Evolutionary conservation across 2,888 invertebrate genomes (phyloP).

Genomic region (Orthonevra nobilis): DNA sequence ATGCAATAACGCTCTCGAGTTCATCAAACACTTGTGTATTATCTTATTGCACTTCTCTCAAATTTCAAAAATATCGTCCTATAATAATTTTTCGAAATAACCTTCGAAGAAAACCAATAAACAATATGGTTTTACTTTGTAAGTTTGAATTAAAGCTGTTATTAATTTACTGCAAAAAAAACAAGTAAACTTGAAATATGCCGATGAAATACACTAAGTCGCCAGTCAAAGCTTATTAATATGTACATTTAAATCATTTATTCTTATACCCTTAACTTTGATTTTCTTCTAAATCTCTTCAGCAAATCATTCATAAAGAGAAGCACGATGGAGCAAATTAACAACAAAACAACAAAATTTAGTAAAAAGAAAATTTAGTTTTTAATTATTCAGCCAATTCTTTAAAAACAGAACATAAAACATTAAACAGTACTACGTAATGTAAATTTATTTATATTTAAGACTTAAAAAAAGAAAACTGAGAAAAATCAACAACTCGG

Average conservation of each 20-base stretch:
- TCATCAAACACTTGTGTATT: no score
- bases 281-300: conserved; percentile 22
- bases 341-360: conserved; percentile 40
- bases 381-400: conserved; percentile 50
- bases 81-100: no score
- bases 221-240: no score
- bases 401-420: conserved; percentile 33
- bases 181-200: conserved; percentile 48
- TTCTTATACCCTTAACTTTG: not conserved
- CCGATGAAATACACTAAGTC: conserved; percentile 12
- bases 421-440: conserved; percentile 61
- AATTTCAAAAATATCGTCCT: no score
- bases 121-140: no score
- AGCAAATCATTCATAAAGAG: conserved; percentile 67
- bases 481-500: conserved; percentile 26
- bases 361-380: conserved; percentile 60
- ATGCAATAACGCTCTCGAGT: no score
- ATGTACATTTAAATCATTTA: not conserved
- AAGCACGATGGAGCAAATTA: conserved; percentile 43
- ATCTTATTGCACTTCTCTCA: no score
- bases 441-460: conserved; percentile 71
- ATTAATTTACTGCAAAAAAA: conserved; percentile 26
- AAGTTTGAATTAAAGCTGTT: no score
- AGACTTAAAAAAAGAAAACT: conserved; percentile 60
- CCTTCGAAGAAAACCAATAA: no score